These are phyloP conservation scores for Muricea muricata DNA, from an alignment of 92 coral and sea anemone genomes.

Conservation along the genomic window DNA sequence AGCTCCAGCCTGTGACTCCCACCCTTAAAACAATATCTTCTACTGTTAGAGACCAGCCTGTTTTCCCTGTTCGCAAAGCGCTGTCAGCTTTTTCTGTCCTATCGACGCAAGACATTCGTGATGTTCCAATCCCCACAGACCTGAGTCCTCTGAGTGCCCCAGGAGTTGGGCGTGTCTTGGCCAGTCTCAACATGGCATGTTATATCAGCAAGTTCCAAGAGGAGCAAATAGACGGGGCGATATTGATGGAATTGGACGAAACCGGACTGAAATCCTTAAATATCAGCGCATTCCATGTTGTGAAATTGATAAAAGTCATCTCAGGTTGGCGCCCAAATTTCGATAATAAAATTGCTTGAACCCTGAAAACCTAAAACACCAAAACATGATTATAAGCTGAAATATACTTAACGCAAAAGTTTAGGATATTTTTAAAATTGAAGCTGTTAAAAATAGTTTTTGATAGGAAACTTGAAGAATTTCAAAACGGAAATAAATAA, in stretches of 20 bases:
- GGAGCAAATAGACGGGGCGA: constrained; percentile 75
- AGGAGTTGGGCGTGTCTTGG: neutral
- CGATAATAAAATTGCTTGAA: neutral
- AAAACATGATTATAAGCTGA: no score
- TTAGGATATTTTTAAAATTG: no score
- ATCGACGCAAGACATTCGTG: no score
- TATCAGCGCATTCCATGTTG: constrained; percentile 80
- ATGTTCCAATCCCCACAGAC: neutral
- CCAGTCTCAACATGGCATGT: neutral
- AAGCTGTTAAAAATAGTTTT: no score
- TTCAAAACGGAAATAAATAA: no score
- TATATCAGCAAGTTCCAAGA: neutral
- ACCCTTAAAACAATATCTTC: no score
- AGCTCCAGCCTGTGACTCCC: neutral
- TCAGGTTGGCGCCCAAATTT: constrained; percentile 90
- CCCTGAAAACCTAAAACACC: neutral
- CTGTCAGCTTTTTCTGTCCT: no score
- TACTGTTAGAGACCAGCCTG: no score
- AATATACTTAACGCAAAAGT: no score
- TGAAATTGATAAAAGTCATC: constrained; percentile 74
- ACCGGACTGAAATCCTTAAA: constrained; percentile 78
- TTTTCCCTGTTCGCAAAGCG: no score
- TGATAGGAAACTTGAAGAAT: no score
- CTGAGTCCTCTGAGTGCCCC: neutral
- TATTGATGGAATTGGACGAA: constrained; percentile 71